These are phyloP conservation scores for Mythimna vitellina DNA, from an alignment of 2,888 invertebrate genomes.

Conservation along the genomic window DNA sequence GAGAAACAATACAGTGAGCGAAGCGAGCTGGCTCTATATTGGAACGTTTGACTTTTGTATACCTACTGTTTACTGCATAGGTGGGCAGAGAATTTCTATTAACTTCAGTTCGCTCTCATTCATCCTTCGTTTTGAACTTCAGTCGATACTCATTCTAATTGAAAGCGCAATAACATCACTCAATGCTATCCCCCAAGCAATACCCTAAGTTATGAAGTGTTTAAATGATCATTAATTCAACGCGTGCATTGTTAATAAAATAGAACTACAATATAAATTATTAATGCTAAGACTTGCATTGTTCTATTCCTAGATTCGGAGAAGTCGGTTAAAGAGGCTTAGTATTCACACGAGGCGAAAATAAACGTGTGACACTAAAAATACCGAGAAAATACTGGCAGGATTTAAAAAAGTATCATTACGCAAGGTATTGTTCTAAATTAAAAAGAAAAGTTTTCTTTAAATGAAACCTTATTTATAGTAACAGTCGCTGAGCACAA, in stretches of 20 bases:
- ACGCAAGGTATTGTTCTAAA: conserved; percentile 50
- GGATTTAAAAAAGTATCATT: conserved; percentile 1
- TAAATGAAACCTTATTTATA: conserved; percentile 63
- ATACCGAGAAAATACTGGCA: background rate
- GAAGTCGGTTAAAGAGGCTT: conserved; percentile 43
- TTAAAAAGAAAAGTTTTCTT: conserved; percentile 57
- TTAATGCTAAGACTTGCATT: conserved; percentile 56
- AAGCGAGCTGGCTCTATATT: conserved; percentile 33
- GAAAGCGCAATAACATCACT: background rate
- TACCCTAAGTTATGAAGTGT: conserved; percentile 30
- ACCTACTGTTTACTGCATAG: conserved; percentile 6
- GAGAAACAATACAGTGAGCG: conserved; percentile 43
- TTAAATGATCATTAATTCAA: conserved; percentile 52
- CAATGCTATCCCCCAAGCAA: conserved; percentile 5
- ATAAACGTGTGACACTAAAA: conserved; percentile 28
- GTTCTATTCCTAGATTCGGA: conserved; percentile 59
- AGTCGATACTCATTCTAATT: conserved; percentile 13
- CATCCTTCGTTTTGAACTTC: conserved; percentile 5
- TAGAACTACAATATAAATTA: conserved; percentile 56
- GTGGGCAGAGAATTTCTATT: background rate
- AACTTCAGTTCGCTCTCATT: background rate
- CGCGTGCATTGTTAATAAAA: conserved; percentile 52
- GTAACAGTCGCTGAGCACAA: conserved; percentile 52
- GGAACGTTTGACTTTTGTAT: conserved; percentile 39
- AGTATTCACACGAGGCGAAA: conserved; percentile 47